Evolutionary conservation across 2,888 invertebrate genomes (phyloP).

Genomic region (Panzeria rudis): DNA sequence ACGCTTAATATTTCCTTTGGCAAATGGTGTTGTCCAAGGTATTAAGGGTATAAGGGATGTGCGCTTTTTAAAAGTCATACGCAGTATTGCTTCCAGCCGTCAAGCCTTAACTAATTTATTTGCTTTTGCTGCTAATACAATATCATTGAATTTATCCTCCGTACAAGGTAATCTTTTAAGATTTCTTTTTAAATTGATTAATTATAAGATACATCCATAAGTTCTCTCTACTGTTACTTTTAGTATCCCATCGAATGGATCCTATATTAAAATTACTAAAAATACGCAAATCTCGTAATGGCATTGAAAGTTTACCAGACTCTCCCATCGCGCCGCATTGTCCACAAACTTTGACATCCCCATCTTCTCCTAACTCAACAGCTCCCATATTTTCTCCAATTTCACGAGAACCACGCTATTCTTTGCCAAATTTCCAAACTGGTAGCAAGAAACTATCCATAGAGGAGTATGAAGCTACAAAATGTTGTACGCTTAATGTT

Average conservation of each 20-base stretch:
- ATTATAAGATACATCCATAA: neutral
- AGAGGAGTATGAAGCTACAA: constrained; percentile 76
- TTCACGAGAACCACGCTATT: constrained; percentile 73
- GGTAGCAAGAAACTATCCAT: constrained; percentile 54
- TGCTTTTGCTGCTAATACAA: constrained; percentile 83
- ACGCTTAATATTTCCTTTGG: constrained; percentile 81
- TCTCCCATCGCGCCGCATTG: constrained; percentile 67
- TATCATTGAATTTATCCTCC: constrained; percentile 82
- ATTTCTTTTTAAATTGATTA: neutral
- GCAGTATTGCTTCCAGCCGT: constrained; percentile 80
- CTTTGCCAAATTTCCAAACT: constrained; percentile 60
- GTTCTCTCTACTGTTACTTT: neutral
- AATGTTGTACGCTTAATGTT: constrained; percentile 81
- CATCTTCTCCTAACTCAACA: constrained; percentile 55
- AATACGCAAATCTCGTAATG: constrained; percentile 79
- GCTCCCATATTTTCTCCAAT: constrained; percentile 66
- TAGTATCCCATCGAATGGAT: constrained; percentile 82
- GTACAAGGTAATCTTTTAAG: constrained; percentile 80
- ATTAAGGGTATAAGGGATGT: constrained; percentile 82
- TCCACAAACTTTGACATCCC: constrained; percentile 28
- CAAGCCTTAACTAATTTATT: constrained; percentile 81
- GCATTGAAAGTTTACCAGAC: constrained; percentile 80
- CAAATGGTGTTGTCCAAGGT: constrained; percentile 81
- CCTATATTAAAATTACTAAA: constrained; percentile 82
- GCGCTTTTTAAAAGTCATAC: constrained; percentile 78